These are phyloP conservation scores for Sitophilus oryzae DNA, from an alignment of 1,140 invertebrate species.

Conservation along the genomic window DNA sequence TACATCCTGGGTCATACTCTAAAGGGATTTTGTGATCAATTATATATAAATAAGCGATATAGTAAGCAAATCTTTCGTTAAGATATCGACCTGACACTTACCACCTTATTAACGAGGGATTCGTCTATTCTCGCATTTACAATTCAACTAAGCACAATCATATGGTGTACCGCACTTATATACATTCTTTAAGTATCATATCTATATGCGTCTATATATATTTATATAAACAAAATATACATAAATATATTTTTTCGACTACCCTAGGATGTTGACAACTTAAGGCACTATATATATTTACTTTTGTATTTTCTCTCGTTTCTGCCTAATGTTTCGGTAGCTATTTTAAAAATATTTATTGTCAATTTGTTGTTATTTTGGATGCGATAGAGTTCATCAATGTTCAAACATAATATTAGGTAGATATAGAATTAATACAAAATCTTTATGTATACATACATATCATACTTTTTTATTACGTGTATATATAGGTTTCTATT, in stretches of 20 bases:
- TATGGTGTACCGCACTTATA: constrained; percentile 18
- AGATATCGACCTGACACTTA: constrained; percentile 45
- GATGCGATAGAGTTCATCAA: not conserved
- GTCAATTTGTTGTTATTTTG: not conserved
- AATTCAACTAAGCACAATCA: constrained; percentile 35
- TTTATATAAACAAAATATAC: not conserved
- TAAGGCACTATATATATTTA: not conserved
- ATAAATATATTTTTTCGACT: not conserved
- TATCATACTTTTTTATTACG: not conserved
- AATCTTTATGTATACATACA: not conserved
- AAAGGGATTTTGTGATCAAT: constrained; percentile 33
- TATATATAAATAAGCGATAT: constrained; percentile 35
- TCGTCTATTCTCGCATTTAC: constrained; percentile 21
- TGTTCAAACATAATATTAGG: not conserved
- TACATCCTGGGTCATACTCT: constrained; percentile 5
- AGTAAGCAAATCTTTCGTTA: constrained; percentile 26
- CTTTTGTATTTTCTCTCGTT: too few relatives aligned
- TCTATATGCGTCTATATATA: not conserved
- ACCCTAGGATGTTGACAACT: not conserved
- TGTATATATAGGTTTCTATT: not conserved
- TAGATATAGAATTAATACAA: not conserved
- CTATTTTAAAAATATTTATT: not conserved
- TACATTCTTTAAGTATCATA: not conserved
- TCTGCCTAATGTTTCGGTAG: not conserved
- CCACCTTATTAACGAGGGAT: constrained; percentile 21